These are phyloP conservation scores for Chlorops oryzae DNA, from an alignment of 1,140 invertebrate species.

Conservation along the genomic window DNA sequence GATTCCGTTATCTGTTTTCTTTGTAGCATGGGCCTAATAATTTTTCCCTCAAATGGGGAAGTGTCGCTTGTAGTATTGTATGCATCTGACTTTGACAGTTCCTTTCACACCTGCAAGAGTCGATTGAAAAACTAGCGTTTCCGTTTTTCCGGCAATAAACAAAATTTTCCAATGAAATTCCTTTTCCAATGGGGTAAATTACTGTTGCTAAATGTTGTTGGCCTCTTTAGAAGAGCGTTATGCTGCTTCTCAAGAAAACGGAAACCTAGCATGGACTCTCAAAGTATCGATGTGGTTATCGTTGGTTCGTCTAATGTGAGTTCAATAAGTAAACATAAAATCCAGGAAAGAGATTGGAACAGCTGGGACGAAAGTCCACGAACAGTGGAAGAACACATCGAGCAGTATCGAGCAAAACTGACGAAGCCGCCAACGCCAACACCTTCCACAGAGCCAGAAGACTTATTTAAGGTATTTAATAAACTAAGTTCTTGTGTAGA, in stretches of 20 bases:
- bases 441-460: too few species aligned
- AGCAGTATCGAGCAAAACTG: conserved; percentile 42
- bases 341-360: conserved; percentile 43
- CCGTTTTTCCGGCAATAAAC: too few species aligned
- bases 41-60: too few species aligned
- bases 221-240: conserved; percentile 36
- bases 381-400: conserved; percentile 46
- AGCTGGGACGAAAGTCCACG: conserved; percentile 45
- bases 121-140: too few species aligned
- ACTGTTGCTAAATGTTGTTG: conserved; percentile 34
- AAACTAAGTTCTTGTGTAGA: too few species aligned
- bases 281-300: too few species aligned
- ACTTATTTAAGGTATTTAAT: conserved; percentile 42
- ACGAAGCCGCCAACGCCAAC: conserved; percentile 39
- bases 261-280: conserved; percentile 28
- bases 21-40: too few species aligned
- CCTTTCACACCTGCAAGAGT: too few species aligned
- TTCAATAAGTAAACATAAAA: not conserved
- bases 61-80: too few species aligned
- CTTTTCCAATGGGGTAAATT: conserved; percentile 43
- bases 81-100: too few species aligned
- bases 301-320: not conserved
- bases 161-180: too few species aligned
- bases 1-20: too few species aligned
- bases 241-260: conserved; percentile 44